phyloP scores from a whole-genome alignment of 2,797 vertebrate species.

The Acrossocheilus fasciatus region DNA sequence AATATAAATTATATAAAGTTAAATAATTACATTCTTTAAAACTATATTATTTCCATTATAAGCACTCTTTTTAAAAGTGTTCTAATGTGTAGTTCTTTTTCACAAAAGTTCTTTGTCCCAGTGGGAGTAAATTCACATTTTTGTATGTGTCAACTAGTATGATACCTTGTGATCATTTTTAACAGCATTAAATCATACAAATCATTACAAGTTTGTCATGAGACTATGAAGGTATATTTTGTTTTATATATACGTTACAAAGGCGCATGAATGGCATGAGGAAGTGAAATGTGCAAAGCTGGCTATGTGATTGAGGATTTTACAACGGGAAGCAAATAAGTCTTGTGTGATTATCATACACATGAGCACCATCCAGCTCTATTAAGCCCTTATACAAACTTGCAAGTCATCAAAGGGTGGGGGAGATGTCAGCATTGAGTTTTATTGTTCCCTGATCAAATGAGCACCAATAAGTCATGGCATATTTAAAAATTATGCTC shows the following conservation, averaged over 20 bases:
- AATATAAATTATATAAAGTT: not conserved
- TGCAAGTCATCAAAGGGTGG: slow-evolving; percentile 35
- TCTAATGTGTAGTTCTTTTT: not conserved
- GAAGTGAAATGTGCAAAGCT: slow-evolving; percentile 1
- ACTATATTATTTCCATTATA: too few species aligned
- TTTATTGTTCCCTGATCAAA: slow-evolving; percentile 30
- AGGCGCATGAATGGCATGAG: not conserved
- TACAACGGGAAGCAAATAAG: slow-evolving; percentile 15
- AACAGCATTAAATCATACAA: not conserved
- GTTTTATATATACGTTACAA: not conserved
- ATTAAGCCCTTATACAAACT: slow-evolving; percentile 19
- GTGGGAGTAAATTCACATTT: not conserved
- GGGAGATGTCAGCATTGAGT: not conserved
- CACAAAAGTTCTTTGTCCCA: not conserved
- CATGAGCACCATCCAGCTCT: slow-evolving; percentile 3
- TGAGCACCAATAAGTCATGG: slow-evolving; percentile 5
- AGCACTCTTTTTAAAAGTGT: not conserved
- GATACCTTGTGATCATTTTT: not conserved
- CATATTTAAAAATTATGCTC: slow-evolving; percentile 1
- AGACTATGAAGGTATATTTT: not conserved
- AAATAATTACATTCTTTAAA: not conserved
- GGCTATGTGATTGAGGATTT: slow-evolving; percentile 19
- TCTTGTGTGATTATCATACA: slow-evolving; percentile 17
- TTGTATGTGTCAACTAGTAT: not conserved
- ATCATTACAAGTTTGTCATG: slow-evolving; percentile 1